These are phyloP conservation scores for Pterocles orientalis DNA, from an alignment of 2,113 vertebrate genomes.

Conservation along the genomic window DNA sequence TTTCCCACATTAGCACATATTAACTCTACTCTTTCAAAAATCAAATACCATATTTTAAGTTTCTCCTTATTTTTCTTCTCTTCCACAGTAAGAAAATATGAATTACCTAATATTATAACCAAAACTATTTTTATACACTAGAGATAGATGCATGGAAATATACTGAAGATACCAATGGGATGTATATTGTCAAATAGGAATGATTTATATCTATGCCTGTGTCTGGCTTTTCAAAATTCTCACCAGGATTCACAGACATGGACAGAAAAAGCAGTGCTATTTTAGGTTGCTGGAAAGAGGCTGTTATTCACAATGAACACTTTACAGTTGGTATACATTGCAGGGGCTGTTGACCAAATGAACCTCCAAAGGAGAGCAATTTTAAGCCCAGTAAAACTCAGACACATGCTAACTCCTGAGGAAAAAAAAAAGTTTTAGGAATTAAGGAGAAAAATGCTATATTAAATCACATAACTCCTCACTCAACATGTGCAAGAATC, in stretches of 20 bases:
- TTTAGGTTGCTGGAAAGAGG: conserved; percentile 21
- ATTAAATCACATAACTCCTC: not conserved
- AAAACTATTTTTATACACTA: not conserved
- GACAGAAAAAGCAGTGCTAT: not conserved
- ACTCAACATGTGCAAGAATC: not conserved
- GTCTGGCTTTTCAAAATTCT: not conserved
- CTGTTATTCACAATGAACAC: not conserved
- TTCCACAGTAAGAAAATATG: rapidly evolving
- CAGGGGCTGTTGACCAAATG: conserved; percentile 12
- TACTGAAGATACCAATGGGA: not conserved
- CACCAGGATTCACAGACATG: not conserved
- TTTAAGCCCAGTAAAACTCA: conserved; percentile 8
- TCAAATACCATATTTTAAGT: not conserved
- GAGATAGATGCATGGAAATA: not conserved
- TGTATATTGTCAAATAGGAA: not conserved
- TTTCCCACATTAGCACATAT: not conserved
- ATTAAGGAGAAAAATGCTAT: not conserved
- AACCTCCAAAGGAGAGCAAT: conserved; percentile 33
- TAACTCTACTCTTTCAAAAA: not conserved
- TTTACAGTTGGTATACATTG: not conserved
- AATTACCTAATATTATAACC: not conserved
- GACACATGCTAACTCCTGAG: not conserved
- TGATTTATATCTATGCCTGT: not conserved
- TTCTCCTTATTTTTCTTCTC: not conserved
- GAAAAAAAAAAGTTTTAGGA: not conserved